phyloP scores from a whole-genome alignment of 2,113 vertebrate genomes.

The Genyomyrus donnyi region DNA sequence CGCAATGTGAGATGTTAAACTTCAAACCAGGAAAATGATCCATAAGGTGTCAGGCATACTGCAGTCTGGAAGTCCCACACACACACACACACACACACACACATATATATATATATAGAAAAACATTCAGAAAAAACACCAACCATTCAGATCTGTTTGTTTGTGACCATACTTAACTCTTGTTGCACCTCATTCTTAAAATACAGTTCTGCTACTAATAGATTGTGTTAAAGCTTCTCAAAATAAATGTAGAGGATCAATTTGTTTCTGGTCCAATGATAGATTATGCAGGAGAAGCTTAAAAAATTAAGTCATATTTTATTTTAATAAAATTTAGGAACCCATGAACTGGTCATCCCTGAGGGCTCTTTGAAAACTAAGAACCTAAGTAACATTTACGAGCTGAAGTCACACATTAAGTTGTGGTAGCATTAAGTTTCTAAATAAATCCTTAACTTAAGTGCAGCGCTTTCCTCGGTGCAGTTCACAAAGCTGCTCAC shows the following conservation, averaged over 20 bases:
- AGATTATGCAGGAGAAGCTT: conserved; percentile 24
- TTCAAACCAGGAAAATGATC: not conserved
- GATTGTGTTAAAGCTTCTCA: conserved; percentile 25
- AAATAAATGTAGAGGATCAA: conserved; percentile 24
- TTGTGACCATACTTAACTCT: not conserved
- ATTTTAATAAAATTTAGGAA: conserved; percentile 41
- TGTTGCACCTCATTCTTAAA: not conserved
- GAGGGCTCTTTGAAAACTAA: conserved; percentile 49
- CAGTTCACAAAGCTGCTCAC: not conserved
- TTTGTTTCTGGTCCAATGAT: conserved; percentile 35
- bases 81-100: not conserved
- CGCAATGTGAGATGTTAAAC: not conserved
- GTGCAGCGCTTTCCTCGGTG: not conserved
- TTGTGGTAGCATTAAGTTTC: conserved; percentile 30
- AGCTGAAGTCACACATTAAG: conserved; percentile 21
- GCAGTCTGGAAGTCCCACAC: not conserved
- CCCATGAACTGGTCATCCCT: conserved; percentile 40
- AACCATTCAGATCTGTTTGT: not conserved
- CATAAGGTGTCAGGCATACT: not conserved
- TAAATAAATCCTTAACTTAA: not conserved
- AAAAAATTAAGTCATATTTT: conserved; percentile 23
- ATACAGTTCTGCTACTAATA: conserved; percentile 22
- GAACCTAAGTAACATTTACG: conserved; percentile 38
- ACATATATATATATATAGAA: not conserved
- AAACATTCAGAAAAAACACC: not conserved